These are phyloP conservation scores for Oryzias sinensis DNA, from an alignment of 2,797 vertebrate genomes.

Conservation along the genomic window DNA sequence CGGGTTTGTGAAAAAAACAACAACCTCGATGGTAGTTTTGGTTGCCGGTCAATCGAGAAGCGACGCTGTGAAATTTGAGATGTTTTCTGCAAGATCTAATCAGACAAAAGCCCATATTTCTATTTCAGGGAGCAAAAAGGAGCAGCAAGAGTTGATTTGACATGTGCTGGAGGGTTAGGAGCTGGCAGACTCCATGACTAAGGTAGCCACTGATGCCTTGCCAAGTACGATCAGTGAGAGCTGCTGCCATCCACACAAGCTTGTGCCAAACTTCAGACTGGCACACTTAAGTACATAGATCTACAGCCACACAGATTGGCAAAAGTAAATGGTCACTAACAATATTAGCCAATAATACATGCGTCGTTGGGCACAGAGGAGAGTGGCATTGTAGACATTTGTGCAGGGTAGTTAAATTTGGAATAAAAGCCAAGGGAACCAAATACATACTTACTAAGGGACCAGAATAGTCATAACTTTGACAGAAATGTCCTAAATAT, in stretches of 20 bases:
- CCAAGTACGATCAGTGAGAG: slow-evolving; percentile 65
- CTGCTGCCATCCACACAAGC: slow-evolving; percentile 46
- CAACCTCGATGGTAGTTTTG: slow-evolving; percentile 18
- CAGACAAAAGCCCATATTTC: slow-evolving; percentile 29
- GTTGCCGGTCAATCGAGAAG: slow-evolving; percentile 2
- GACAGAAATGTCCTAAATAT: no score
- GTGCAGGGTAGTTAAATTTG: slow-evolving; percentile 31
- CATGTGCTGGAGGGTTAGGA: slow-evolving; percentile 49
- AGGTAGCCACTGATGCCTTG: slow-evolving; percentile 67
- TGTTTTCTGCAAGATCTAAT: slow-evolving; percentile 17
- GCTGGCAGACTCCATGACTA: slow-evolving; percentile 71
- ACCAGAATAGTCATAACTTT: no score
- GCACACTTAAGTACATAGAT: slow-evolving; percentile 43
- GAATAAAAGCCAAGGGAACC: slow-evolving; percentile 1
- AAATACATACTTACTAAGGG: not conserved
- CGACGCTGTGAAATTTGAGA: not conserved
- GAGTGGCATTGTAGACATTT: slow-evolving; percentile 23
- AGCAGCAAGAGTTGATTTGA: slow-evolving; percentile 61
- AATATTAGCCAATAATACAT: slow-evolving; percentile 44
- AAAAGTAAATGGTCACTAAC: slow-evolving; percentile 42
- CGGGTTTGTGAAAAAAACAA: slow-evolving; percentile 18
- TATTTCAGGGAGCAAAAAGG: slow-evolving; percentile 36
- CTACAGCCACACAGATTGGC: slow-evolving; percentile 47
- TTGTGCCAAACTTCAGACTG: slow-evolving; percentile 57
- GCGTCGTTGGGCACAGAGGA: slow-evolving; percentile 59